Evolutionary conservation across 2,888 invertebrate genomes (phyloP), one percentile per base, ranked within the genome.

Genomic region (Thereva unica): DNA sequence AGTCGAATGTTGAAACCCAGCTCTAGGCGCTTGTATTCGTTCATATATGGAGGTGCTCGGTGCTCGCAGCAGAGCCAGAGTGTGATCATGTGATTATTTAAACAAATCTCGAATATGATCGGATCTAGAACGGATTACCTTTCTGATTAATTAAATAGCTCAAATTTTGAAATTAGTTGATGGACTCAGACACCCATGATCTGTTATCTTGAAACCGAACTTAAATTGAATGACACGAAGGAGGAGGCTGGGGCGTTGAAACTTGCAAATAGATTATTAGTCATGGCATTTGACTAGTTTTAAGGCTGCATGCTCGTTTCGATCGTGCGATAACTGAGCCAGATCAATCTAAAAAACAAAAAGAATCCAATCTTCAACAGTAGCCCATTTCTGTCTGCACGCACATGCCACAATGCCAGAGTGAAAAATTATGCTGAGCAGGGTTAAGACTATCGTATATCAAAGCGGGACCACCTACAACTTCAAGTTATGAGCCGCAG

Each of bases 111-210:
- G 64, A 61, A 68, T 65, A 54, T 65, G 68, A 68, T 66, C 61
- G 38, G 68, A 68, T 68, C 66, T 56, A 49, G 56, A 61, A 55
- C 56, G 68, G 68, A 68, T 68, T 68, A 66, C 61, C 63, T 66
- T 68, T 66, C 63, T 68, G 68, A 68, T 68, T 68, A 68, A 68
- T 66, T 68, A 68, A 68, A 68, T 68, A 54, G 55, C 55, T 64
- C 55, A 64, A 64, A 64, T 55, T 64, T 64, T 41, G 53, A 64
- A 64, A 54, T 64, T 64, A 53, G 44, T 64, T 44, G 64, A 61
- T 61, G 61, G 61, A 49, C 61, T 61, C 50, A 61, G 61, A 50
- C 61, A 61, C 6, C 23, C 8, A 50, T 40, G 61, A 61, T 61
- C 40, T 40, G 10, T 40, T 61, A 61, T 61, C 61, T 61, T 49